A percentile compares a stretch with the other conserved stretches of the same genome.
These are phyloP conservation scores for Huso huso DNA, from an alignment of 2,797 vertebrate genomes.

Conservation along the genomic window DNA sequence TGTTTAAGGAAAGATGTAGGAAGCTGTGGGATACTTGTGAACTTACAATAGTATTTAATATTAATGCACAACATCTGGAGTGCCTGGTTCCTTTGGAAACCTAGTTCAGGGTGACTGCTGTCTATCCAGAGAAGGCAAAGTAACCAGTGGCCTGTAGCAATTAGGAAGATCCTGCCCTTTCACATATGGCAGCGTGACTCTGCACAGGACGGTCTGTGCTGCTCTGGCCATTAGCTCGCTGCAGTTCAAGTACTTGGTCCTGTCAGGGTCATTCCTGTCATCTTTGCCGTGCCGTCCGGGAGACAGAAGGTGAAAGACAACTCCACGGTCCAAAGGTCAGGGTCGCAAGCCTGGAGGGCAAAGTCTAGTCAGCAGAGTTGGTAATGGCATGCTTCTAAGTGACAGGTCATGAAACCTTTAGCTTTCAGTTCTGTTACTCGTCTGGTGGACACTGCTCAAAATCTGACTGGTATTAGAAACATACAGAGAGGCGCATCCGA, in stretches of 20 bases:
- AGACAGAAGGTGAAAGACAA: conserved; percentile 35
- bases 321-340: conserved; percentile 39
- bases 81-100: neutral
- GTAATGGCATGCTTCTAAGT: conserved; percentile 4
- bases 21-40: no score
- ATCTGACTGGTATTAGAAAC: neutral
- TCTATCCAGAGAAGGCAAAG: neutral
- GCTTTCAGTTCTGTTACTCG: conserved; percentile 2
- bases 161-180: conserved; percentile 1
- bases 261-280: conserved; percentile 16
- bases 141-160: conserved; percentile 11
- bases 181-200: conserved; percentile 12
- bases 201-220: conserved; percentile 22
- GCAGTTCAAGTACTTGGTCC: conserved; percentile 32
- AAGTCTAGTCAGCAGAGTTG: conserved; percentile 19
- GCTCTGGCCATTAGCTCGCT: conserved; percentile 21
- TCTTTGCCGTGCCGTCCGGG: conserved; percentile 22
- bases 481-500: neutral
- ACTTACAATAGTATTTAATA: neutral
- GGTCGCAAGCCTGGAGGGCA: conserved; percentile 27
- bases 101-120: neutral
- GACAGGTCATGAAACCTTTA: conserved; percentile 12
- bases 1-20: no score
- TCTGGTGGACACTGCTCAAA: neutral
- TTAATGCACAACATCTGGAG: conserved; percentile 2